A percentile compares a stretch with the other conserved stretches of the same genome.
phyloP scores from a whole-genome alignment of 2,113 vertebrate species.

The Silurus asotus region DNA sequence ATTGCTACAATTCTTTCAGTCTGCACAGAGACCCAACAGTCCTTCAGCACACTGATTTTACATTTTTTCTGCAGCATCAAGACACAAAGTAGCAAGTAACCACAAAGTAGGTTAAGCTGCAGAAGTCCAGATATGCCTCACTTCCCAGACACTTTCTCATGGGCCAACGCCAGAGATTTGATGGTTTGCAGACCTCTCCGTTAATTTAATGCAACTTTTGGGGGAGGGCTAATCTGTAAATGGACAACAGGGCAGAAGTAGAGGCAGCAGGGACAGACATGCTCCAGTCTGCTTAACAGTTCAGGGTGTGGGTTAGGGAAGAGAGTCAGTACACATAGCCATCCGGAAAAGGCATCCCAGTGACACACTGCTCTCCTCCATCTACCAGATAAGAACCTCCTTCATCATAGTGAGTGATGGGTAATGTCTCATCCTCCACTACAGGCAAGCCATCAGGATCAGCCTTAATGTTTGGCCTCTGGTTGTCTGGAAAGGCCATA shows the following conservation, averaged over 20 bases:
- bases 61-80: slow-evolving; percentile 57
- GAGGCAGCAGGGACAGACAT: slow-evolving; percentile 50
- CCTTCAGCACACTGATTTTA: slow-evolving; percentile 48
- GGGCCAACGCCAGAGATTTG: slow-evolving; percentile 32
- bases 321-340: slow-evolving; percentile 83
- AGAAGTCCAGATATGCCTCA: slow-evolving; percentile 53
- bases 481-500: slow-evolving; percentile 97
- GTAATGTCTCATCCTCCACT: slow-evolving; percentile 86
- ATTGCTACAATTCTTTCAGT: slow-evolving; percentile 64
- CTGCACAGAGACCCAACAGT: slow-evolving; percentile 57
- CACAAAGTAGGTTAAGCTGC: slow-evolving; percentile 45
- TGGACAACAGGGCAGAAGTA: slow-evolving; percentile 55
- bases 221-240: slow-evolving; percentile 55
- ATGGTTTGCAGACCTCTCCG: slow-evolving; percentile 54
- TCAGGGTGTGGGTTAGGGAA: slow-evolving; percentile 53
- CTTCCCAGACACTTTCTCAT: slow-evolving; percentile 31
- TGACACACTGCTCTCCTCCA: slow-evolving; percentile 78
- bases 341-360: slow-evolving; percentile 80
- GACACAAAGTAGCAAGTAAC: slow-evolving; percentile 10
- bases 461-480: slow-evolving; percentile 88
- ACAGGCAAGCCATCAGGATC: slow-evolving; percentile 78
- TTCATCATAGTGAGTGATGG: slow-evolving; percentile 90
- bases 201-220: slow-evolving; percentile 41
- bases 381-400: slow-evolving; percentile 83
- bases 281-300: slow-evolving; percentile 55